A percentile compares a stretch with the other conserved stretches of the same genome.
Conservation (phyloP, 2,113 vertebrate species). For the Perca fluviatilis region DNA sequence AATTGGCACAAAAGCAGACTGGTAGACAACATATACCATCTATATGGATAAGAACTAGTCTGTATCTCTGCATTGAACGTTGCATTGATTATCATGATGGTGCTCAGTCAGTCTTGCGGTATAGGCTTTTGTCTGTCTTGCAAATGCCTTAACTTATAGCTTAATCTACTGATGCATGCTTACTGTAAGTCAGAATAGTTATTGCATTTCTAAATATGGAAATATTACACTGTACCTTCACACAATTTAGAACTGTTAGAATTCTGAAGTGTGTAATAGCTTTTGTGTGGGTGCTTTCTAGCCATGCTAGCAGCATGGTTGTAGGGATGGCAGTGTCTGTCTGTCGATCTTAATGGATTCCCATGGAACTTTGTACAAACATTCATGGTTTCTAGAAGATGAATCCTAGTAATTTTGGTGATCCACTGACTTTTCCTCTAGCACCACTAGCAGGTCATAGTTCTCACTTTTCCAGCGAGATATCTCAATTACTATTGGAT, state of each 20-base stretch:
- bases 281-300: not conserved
- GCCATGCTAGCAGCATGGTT: too few species aligned
- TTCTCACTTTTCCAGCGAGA: too few species aligned
- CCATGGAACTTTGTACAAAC: too few species aligned
- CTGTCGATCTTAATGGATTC: not conserved
- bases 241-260: not conserved
- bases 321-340: too few species aligned
- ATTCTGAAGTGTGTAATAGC: not conserved
- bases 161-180: not conserved
- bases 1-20: not conserved
- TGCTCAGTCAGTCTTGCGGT: not conserved
- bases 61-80: not conserved
- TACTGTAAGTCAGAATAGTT: not conserved
- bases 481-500: too few species aligned
- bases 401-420: not conserved
- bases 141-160: not conserved
- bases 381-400: not conserved
- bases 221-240: not conserved
- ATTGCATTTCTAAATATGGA: not conserved
- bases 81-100: not conserved
- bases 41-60: not conserved
- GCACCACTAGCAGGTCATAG: too few species aligned
- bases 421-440: too few species aligned
- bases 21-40: not conserved
- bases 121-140: not conserved